Percentiles rank a stretch among this genome's conserved stretches.
Conservation (phyloP, 1,140 invertebrate species). For the Drosophila prosaltans region DNA sequence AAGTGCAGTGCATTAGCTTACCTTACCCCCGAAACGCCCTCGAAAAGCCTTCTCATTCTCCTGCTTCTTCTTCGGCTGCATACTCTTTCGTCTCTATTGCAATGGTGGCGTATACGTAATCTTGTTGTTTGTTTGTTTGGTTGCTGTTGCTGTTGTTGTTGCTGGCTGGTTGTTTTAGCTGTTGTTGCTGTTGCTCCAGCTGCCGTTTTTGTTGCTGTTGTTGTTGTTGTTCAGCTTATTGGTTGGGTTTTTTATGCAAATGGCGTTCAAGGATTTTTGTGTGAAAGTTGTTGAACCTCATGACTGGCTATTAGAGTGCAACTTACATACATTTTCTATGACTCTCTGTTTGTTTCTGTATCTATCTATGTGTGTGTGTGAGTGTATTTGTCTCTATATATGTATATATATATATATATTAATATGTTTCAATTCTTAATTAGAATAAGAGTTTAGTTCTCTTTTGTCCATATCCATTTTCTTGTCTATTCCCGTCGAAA, state of each 20-base stretch:
- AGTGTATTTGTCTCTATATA: background rate
- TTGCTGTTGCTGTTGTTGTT: constrained; percentile 24
- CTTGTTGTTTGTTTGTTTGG: constrained; percentile 54
- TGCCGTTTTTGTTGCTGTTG: constrained; percentile 35
- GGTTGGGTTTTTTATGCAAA: constrained; percentile 67
- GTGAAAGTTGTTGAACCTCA: constrained; percentile 82
- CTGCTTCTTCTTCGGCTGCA: background rate
- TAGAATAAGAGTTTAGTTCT: background rate
- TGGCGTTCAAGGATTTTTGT: constrained; percentile 82
- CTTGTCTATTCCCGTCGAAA: too few species aligned
- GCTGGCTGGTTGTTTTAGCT: constrained; percentile 23
- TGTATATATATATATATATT: background rate
- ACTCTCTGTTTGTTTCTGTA: background rate
- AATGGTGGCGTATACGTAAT: constrained; percentile 78
- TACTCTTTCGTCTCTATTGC: constrained; percentile 53
- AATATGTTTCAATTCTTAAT: constrained; percentile 7
- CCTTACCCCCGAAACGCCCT: background rate
- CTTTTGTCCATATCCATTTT: too few species aligned
- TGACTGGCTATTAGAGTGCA: constrained; percentile 73
- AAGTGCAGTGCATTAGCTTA: constrained; percentile 17
- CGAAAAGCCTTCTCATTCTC: background rate
- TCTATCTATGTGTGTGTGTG: background rate
- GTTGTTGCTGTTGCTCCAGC: constrained; percentile 14
- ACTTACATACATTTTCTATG: constrained; percentile 28
- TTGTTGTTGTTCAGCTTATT: constrained; percentile 45